Conservation (phyloP, 1,140 invertebrate species). For the Drosophila cardini region DNA sequence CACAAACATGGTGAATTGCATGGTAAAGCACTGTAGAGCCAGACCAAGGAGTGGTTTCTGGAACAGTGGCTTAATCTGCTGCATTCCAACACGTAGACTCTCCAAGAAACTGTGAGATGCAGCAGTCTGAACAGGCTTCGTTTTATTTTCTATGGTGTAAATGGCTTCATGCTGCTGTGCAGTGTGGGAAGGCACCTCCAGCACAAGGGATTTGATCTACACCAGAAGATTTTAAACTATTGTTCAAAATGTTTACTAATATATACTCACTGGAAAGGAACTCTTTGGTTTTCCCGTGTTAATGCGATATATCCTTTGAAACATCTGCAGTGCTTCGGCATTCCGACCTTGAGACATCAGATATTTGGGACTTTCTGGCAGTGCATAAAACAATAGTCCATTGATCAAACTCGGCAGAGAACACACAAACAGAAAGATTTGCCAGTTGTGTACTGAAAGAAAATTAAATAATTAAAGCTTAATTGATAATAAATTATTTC, state of each 20-base stretch:
- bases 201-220: constrained; percentile 67
- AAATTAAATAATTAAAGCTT: constrained; percentile 31
- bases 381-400: constrained; percentile 87
- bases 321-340: constrained; percentile 86
- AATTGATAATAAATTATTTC: neutral
- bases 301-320: constrained; percentile 65
- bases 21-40: constrained; percentile 67
- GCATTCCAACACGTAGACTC: constrained; percentile 59
- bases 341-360: constrained; percentile 90
- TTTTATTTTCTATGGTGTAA: constrained; percentile 53
- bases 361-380: constrained; percentile 93
- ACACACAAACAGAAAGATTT: constrained; percentile 89
- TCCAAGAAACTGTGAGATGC: constrained; percentile 48
- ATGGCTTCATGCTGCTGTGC: no score
- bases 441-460: constrained; percentile 89
- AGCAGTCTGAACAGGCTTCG: constrained; percentile 4
- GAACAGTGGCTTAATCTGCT: constrained; percentile 75
- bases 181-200: no score
- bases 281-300: constrained; percentile 88
- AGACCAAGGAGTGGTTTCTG: constrained; percentile 74
- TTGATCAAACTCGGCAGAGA: constrained; percentile 88
- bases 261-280: constrained; percentile 87
- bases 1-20: constrained; percentile 80
- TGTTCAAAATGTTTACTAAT: neutral
- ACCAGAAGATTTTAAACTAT: neutral